Percentiles rank a stretch among this genome's conserved stretches.
phyloP scores from a whole-genome alignment of 2,888 invertebrate species.

The Lepetodrilus schrolli region DNA sequence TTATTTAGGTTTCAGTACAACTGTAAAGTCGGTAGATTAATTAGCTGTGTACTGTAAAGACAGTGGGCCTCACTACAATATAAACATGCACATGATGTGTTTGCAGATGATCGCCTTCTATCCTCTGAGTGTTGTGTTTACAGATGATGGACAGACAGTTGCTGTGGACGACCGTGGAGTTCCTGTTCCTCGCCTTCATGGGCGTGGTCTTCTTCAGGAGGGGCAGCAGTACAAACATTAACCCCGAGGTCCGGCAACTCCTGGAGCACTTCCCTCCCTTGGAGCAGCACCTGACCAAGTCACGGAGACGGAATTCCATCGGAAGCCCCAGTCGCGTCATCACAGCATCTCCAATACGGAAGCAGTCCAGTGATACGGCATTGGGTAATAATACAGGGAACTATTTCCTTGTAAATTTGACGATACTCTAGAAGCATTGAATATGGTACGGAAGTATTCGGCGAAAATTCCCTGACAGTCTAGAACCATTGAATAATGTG shows the following conservation, averaged over 20 bases:
- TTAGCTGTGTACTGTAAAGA: too few relatives aligned
- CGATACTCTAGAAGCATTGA: too few relatives aligned
- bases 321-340: constrained; percentile 6
- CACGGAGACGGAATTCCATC: constrained; percentile 50
- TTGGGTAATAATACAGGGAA: too few relatives aligned
- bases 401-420: too few relatives aligned
- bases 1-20: background rate
- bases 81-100: background rate
- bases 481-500: too few relatives aligned
- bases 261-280: constrained; percentile 47
- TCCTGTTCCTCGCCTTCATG: constrained; percentile 45
- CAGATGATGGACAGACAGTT: constrained; percentile 58
- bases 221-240: constrained; percentile 32
- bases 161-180: constrained; percentile 51
- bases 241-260: constrained; percentile 46
- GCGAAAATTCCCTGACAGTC: too few relatives aligned
- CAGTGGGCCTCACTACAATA: too few relatives aligned
- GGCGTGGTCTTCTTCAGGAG: constrained; percentile 45
- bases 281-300: constrained; percentile 31
- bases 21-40: too few relatives aligned
- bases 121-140: constrained; percentile 28
- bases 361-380: constrained; percentile 54
- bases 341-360: constrained; percentile 39
- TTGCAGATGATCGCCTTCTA: too few relatives aligned
- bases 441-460: too few relatives aligned